These are phyloP conservation scores for Acanthurus tractus DNA, from an alignment of 2,797 vertebrate species.

Conservation along the genomic window DNA sequence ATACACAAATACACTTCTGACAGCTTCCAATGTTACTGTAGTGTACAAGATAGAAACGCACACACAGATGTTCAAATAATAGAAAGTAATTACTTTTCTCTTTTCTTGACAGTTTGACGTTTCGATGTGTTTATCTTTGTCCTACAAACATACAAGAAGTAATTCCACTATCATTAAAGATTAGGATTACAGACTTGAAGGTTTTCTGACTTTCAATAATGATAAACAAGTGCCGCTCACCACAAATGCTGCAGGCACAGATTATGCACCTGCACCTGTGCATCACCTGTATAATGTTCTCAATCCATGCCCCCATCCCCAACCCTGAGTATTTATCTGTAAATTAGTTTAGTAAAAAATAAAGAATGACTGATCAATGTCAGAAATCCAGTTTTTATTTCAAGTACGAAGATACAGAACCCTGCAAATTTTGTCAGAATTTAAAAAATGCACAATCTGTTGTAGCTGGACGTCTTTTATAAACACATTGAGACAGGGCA, in stretches of 20 bases:
- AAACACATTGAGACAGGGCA: background rate
- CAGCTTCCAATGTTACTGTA: constrained; percentile 10
- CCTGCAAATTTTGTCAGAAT: background rate
- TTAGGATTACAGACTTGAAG: background rate
- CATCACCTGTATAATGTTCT: background rate
- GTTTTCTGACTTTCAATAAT: background rate
- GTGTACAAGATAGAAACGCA: background rate
- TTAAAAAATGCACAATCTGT: background rate
- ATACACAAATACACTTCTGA: constrained; percentile 3
- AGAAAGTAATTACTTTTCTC: background rate
- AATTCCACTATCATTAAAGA: background rate
- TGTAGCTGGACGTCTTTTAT: background rate
- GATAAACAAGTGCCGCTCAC: background rate
- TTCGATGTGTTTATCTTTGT: constrained; percentile 1
- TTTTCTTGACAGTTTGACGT: background rate
- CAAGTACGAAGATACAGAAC: background rate
- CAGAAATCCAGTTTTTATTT: background rate
- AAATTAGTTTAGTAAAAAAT: background rate
- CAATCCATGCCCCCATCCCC: no score
- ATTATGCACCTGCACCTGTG: background rate
- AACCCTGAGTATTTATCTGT: background rate
- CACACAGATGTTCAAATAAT: constrained; percentile 4
- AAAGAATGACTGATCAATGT: background rate
- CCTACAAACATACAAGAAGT: constrained; percentile 1
- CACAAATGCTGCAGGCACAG: background rate